Evolutionary conservation across 2,888 invertebrate genomes (phyloP).

Genomic region (Perizoma affinitatum): DNA sequence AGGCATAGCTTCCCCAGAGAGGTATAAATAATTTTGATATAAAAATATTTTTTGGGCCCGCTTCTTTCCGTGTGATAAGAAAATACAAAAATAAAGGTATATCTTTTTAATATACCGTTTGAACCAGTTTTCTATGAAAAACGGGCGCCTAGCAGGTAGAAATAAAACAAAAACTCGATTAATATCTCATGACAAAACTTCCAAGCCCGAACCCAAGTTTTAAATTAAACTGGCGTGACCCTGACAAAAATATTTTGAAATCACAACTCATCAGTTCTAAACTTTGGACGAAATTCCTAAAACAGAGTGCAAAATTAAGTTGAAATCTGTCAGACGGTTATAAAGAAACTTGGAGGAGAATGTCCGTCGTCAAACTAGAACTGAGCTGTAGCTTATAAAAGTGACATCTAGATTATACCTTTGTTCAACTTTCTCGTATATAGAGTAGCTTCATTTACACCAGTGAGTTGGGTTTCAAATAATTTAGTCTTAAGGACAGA

Average conservation of each 20-base stretch:
- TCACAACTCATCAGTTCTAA: constrained; percentile 23
- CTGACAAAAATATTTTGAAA: constrained; percentile 19
- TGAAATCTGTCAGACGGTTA: constrained; percentile 37
- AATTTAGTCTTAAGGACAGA: too few species aligned
- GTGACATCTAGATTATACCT: constrained; percentile 2
- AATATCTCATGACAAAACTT: constrained; percentile 6
- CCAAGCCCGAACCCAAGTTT: constrained; percentile 8
- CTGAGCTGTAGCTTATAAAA: constrained; percentile 14
- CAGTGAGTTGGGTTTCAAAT: too few species aligned
- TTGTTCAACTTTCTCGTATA: too few species aligned
- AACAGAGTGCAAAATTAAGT: constrained; percentile 28
- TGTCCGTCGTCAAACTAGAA: constrained; percentile 35
- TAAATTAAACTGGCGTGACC: constrained; percentile 15
- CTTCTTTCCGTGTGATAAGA: not conserved
- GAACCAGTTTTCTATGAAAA: not conserved
- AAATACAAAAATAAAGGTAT: too few species aligned
- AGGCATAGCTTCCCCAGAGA: constrained; percentile 12
- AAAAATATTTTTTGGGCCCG: constrained; percentile 15
- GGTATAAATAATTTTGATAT: constrained; percentile 16
- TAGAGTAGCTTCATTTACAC: too few species aligned
- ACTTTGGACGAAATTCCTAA: constrained; percentile 15
- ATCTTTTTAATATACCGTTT: not conserved
- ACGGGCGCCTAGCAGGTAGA: not conserved
- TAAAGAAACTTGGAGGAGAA: constrained; percentile 34
- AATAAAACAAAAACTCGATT: constrained; percentile 4